phyloP scores from a whole-genome alignment of 2,888 invertebrate species.

The Unio delphinus region DNA sequence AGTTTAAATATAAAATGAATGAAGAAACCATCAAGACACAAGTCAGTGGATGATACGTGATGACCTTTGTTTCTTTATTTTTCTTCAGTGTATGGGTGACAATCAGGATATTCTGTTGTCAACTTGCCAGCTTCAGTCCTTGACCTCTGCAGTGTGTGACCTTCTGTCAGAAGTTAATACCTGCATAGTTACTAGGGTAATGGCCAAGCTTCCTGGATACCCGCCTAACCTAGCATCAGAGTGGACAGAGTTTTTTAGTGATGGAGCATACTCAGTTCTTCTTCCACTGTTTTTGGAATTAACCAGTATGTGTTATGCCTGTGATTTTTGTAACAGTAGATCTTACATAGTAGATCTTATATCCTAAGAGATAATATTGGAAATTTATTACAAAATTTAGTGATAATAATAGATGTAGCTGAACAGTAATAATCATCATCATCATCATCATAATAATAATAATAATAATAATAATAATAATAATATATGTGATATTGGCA shows the following conservation, averaged over 20 bases:
- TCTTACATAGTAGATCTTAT: no score
- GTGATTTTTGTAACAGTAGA: no score
- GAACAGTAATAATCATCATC: no score
- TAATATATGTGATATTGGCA: no score
- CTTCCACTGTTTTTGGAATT: conserved; percentile 75
- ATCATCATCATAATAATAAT: no score
- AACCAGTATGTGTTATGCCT: conserved; percentile 42
- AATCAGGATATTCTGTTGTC: conserved; percentile 19
- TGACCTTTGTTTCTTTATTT: conserved; percentile 1
- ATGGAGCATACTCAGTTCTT: conserved; percentile 76
- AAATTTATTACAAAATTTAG: no score
- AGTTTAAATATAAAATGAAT: no score
- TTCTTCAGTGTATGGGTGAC: conserved; percentile 39
- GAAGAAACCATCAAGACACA: no score
- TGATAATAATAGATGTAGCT: no score
- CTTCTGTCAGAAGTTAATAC: conserved; percentile 66
- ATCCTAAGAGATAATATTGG: no score
- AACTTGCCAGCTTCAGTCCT: conserved; percentile 33
- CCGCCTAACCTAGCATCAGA: conserved; percentile 76
- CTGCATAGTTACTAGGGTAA: conserved; percentile 58
- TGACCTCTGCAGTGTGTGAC: conserved; percentile 41
- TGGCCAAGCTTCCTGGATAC: conserved; percentile 20
- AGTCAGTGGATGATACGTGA: background rate
- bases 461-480: no score
- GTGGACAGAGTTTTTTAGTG: conserved; percentile 85